phyloP scores from a whole-genome alignment of 2,113 vertebrate species.

The Thunnus maccoyii region DNA sequence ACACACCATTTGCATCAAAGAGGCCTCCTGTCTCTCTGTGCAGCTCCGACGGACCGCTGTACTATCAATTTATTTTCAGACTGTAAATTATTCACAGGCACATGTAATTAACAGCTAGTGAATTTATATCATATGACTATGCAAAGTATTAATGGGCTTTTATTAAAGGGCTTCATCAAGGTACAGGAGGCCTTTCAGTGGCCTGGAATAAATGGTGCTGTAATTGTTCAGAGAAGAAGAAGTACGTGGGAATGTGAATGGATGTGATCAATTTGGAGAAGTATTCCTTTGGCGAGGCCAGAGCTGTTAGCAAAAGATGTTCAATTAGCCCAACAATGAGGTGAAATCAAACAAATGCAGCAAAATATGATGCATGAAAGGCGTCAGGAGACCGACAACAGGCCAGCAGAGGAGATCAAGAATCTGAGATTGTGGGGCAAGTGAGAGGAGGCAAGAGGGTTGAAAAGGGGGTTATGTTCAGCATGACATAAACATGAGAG shows the following conservation, averaged over 20 bases:
- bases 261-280: slow-evolving; percentile 30
- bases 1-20: slow-evolving; percentile 58
- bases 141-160: slow-evolving; percentile 77
- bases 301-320: not conserved
- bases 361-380: slow-evolving; percentile 24
- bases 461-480: slow-evolving; percentile 60
- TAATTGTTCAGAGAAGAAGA: slow-evolving; percentile 46
- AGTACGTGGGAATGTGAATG: slow-evolving; percentile 1
- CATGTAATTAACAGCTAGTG: slow-evolving; percentile 78
- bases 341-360: slow-evolving; percentile 10
- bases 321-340: not conserved
- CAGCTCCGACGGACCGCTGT: slow-evolving; percentile 44
- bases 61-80: slow-evolving; percentile 69
- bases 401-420: slow-evolving; percentile 3
- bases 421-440: slow-evolving; percentile 29
- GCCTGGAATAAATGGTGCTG: slow-evolving; percentile 62
- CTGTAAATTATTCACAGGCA: slow-evolving; percentile 79
- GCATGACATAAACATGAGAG: slow-evolving; percentile 79
- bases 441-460: slow-evolving; percentile 13
- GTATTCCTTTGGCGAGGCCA: not conserved
- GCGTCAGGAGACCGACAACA: slow-evolving; percentile 8
- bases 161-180: slow-evolving; percentile 80
- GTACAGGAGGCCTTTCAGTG: slow-evolving; percentile 68
- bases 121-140: slow-evolving; percentile 73
- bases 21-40: slow-evolving; percentile 50